Evolutionary conservation across 2,113 vertebrate genomes (phyloP).

Genomic region (Chunga burmeisteri): DNA sequence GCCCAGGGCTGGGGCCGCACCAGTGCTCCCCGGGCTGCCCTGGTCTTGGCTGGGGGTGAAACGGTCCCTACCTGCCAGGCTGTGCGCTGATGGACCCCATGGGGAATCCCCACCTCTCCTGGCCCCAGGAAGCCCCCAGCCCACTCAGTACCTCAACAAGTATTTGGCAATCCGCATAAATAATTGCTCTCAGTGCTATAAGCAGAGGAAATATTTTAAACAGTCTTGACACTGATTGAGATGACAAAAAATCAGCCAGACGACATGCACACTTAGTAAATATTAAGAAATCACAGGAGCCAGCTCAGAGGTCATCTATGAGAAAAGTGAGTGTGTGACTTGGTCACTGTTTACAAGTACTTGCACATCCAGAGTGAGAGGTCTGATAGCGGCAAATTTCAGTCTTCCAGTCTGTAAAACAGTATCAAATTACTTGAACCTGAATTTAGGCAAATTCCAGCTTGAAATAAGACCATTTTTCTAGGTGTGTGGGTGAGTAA

Average conservation of each 20-base stretch:
- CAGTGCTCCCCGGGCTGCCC: fast-evolving
- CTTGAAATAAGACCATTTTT: neutral
- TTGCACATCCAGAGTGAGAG: neutral
- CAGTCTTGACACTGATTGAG: neutral
- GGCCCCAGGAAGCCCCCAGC: neutral
- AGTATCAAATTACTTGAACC: neutral
- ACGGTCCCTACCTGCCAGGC: neutral
- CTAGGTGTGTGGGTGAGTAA: neutral
- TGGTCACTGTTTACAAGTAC: neutral
- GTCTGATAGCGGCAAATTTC: neutral
- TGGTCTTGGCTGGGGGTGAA: neutral
- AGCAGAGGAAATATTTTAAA: neutral
- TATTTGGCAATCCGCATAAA: neutral
- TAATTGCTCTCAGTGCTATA: neutral
- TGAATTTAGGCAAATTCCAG: neutral
- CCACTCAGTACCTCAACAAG: neutral
- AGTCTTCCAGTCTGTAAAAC: neutral
- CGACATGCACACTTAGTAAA: neutral
- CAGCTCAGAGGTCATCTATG: neutral
- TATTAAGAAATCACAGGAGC: neutral
- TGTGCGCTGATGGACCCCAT: fast-evolving
- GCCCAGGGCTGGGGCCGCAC: fast-evolving
- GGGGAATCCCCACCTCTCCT: fast-evolving
- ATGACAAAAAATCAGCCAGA: neutral
- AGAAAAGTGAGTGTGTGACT: neutral